Conservation (phyloP, 2,113 vertebrate genomes). For the Pedionomus torquatus region DNA sequence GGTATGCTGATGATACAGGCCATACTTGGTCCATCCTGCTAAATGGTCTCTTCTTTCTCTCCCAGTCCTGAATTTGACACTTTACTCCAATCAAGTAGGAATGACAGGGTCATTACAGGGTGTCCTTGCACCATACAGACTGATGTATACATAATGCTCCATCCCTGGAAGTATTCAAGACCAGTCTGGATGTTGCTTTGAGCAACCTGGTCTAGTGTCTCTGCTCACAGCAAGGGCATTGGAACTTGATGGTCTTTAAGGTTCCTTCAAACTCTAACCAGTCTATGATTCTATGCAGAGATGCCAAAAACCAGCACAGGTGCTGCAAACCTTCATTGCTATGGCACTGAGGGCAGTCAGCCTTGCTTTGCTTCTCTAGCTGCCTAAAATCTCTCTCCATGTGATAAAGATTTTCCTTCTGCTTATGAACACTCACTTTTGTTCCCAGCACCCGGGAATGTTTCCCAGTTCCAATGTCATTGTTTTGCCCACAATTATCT, state of each 20-base stretch:
- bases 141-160: too few relatives aligned
- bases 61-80: background rate
- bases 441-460: background rate
- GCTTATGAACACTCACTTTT: background rate
- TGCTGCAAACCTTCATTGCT: background rate
- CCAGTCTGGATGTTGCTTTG: too few relatives aligned
- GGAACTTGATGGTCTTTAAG: too few relatives aligned
- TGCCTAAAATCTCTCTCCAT: background rate
- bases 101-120: accelerated
- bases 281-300: too few relatives aligned
- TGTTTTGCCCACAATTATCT: background rate
- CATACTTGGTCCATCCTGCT: too few relatives aligned
- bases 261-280: too few relatives aligned
- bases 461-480: background rate
- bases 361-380: background rate
- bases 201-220: too few relatives aligned
- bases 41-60: accelerated
- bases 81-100: background rate
- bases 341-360: background rate
- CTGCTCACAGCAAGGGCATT: too few relatives aligned
- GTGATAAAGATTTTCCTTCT: background rate
- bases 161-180: too few relatives aligned
- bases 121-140: background rate
- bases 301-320: background rate
- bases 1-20: too few relatives aligned